Percentiles rank a stretch among this genome's conserved stretches.
Conservation (phyloP, 2,797 vertebrate genomes). For the Alauda arvensis region DNA sequence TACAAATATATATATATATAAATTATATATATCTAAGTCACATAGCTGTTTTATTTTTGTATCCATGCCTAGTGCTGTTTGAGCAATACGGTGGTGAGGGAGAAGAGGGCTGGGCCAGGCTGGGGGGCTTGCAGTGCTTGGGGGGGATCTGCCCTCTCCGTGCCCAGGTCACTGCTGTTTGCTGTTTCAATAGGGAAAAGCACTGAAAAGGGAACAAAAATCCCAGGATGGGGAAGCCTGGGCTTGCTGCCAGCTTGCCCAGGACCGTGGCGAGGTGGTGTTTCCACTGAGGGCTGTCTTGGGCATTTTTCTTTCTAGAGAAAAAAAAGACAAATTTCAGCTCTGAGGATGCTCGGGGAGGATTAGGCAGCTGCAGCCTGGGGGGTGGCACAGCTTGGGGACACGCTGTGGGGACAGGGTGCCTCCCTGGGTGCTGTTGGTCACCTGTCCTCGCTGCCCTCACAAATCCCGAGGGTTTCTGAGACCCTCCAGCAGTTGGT, state of each 20-base stretch:
- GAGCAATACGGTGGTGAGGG: constrained; percentile 72
- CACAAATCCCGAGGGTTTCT: neutral
- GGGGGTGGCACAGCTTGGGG: neutral
- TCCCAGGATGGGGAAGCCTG: neutral
- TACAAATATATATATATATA: constrained; percentile 64
- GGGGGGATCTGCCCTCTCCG: neutral
- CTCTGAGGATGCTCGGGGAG: neutral
- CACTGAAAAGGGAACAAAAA: neutral
- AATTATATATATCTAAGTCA: constrained; percentile 72
- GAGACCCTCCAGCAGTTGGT: neutral
- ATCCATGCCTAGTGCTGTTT: constrained; percentile 78
- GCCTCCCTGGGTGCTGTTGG: neutral
- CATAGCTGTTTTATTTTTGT: constrained; percentile 87
- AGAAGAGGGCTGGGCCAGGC: constrained; percentile 36
- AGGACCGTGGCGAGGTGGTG: accelerated
- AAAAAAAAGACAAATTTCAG: neutral
- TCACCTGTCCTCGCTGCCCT: neutral
- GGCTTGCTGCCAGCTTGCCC: neutral
- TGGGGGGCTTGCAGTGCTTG: neutral
- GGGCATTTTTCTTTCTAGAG: neutral
- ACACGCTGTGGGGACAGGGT: neutral
- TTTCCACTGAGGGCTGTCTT: neutral
- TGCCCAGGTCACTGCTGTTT: neutral
- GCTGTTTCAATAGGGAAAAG: constrained; percentile 9
- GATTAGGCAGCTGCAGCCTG: neutral